phyloP scores from a whole-genome alignment of 37 sponge, comb jelly and placozoan genomes.

The Bolinopsis microptera region DNA sequence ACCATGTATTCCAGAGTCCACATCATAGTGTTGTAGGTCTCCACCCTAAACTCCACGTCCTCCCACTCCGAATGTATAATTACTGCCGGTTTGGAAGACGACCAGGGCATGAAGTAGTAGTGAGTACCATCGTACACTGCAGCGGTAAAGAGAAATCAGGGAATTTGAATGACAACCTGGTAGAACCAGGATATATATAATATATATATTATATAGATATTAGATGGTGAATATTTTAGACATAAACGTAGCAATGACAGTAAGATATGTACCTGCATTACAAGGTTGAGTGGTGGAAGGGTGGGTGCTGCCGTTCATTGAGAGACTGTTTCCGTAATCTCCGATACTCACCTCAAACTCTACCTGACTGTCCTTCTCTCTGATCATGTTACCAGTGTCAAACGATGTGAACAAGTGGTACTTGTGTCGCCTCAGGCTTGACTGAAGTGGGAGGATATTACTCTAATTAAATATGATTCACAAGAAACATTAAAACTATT shows the following conservation, averaged over 20 bases:
- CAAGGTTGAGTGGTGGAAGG: slow-evolving; percentile 64
- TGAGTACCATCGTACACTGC: slow-evolving; percentile 65
- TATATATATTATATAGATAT: no score
- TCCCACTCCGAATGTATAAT: slow-evolving; percentile 66
- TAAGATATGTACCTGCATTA: slow-evolving; percentile 67
- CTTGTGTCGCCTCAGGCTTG: slow-evolving; percentile 24
- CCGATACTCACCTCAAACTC: slow-evolving; percentile 68
- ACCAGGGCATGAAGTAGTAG: slow-evolving; percentile 67
- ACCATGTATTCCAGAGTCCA: slow-evolving; percentile 7
- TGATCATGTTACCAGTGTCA: slow-evolving; percentile 62
- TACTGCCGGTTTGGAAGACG: slow-evolving; percentile 53
- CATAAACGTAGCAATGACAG: no score
- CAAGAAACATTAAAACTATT: background rate
- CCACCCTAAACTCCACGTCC: slow-evolving; percentile 53
- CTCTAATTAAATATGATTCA: no score
- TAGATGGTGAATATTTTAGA: no score
- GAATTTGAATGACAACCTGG: no score
- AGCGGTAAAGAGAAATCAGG: no score
- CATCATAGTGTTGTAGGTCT: slow-evolving; percentile 52
- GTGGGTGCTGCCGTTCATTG: background rate
- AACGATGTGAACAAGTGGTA: slow-evolving; percentile 60
- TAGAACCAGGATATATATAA: no score
- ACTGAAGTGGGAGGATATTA: background rate
- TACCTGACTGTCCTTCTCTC: slow-evolving; percentile 52
- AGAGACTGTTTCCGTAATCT: slow-evolving; percentile 55